Conservation (phyloP, 2,888 invertebrate genomes). For the Pandemis corylana region DNA sequence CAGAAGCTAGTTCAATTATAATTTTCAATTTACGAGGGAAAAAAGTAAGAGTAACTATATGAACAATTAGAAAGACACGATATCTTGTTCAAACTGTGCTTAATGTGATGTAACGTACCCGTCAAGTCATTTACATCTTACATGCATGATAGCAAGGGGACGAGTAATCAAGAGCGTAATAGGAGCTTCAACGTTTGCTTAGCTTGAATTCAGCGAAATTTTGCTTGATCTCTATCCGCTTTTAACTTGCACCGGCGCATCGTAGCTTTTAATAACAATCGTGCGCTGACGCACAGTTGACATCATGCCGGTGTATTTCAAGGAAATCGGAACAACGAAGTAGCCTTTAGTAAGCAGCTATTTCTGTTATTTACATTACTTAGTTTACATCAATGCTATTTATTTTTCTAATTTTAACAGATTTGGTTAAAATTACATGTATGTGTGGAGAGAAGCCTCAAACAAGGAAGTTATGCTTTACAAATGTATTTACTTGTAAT, state of each 20-base stretch:
- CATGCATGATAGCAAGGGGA: neutral
- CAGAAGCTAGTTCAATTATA: neutral
- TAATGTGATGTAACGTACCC: neutral
- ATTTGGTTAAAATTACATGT: neutral
- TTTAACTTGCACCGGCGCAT: neutral
- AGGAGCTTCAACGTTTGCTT: neutral
- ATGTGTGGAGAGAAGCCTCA: neutral
- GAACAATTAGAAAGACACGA: neutral
- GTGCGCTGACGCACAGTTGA: slow-evolving; percentile 41
- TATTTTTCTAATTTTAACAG: neutral
- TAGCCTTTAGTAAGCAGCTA: neutral
- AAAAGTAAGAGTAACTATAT: neutral
- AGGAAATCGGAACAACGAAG: slow-evolving; percentile 39
- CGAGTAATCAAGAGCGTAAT: neutral
- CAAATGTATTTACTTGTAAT: neutral
- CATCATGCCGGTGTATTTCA: slow-evolving; percentile 40
- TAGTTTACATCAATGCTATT: neutral
- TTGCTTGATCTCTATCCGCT: neutral
- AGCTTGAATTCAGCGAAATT: neutral
- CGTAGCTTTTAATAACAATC: slow-evolving; percentile 21
- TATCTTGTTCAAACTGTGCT: neutral
- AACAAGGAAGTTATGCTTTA: neutral
- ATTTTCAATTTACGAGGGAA: neutral
- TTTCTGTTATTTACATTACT: neutral
- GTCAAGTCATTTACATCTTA: neutral